These are phyloP conservation scores for Trochalopteron elliotii DNA, from an alignment of 2,113 vertebrate genomes.

Conservation along the genomic window DNA sequence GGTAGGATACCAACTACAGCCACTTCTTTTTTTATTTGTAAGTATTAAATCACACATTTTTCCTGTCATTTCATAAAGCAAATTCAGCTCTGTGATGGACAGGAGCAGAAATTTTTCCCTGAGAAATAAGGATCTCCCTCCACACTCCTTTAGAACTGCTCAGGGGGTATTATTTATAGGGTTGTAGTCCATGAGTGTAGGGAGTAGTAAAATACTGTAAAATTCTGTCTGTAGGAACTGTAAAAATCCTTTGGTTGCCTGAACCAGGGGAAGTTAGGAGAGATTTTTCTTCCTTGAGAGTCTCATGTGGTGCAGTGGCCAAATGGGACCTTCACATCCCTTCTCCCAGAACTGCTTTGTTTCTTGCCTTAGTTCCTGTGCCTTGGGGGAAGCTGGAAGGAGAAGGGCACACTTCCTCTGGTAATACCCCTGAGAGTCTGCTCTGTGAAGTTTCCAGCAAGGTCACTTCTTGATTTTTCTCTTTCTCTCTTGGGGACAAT, in stretches of 20 bases:
- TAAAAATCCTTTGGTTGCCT: neutral
- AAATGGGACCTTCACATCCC: neutral
- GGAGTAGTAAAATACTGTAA: neutral
- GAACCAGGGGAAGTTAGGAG: neutral
- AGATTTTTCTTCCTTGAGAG: neutral
- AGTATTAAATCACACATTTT: neutral
- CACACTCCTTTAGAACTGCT: neutral
- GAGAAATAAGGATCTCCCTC: neutral
- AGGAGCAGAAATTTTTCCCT: neutral
- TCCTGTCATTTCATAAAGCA: neutral
- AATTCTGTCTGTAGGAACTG: neutral
- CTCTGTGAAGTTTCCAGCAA: neutral
- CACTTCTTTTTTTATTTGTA: neutral
- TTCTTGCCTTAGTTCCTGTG: neutral
- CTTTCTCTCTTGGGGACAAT: neutral
- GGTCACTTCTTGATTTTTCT: neutral
- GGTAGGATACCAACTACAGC: neutral
- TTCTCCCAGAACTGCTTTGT: neutral
- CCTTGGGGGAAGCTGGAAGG: neutral
- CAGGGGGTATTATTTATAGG: neutral
- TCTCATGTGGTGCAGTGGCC: neutral
- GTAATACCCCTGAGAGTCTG: neutral
- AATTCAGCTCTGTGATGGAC: neutral
- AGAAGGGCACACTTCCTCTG: slow-evolving; percentile 10
- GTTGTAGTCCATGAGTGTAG: neutral